These are phyloP conservation scores for Centruroides sculpturatus DNA, from an alignment of 1,140 invertebrate species.

Conservation along the genomic window DNA sequence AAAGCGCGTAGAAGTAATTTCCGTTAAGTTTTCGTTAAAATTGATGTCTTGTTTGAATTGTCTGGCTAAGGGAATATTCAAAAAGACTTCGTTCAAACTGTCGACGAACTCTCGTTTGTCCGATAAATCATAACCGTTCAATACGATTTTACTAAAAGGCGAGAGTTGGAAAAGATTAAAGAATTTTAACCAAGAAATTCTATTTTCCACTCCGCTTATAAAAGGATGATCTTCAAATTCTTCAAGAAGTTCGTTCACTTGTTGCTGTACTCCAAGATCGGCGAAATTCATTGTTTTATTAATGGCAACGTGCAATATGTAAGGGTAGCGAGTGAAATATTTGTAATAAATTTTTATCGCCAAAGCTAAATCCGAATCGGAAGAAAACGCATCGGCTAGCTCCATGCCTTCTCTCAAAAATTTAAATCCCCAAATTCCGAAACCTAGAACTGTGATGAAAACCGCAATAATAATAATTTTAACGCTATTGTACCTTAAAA, in stretches of 20 bases:
- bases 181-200: conserved; percentile 76
- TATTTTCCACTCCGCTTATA: conserved; percentile 53
- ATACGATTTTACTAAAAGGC: conserved; percentile 45
- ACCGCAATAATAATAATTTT: conserved; percentile 59
- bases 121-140: conserved; percentile 51
- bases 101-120: conserved; percentile 55
- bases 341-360: conserved; percentile 76
- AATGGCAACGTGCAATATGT: conserved; percentile 72
- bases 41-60: conserved; percentile 64
- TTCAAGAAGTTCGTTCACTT: conserved; percentile 61
- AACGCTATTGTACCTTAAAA: conserved; percentile 57
- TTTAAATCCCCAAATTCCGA: conserved; percentile 72
- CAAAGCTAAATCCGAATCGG: conserved; percentile 72
- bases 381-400: conserved; percentile 61
- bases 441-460: conserved; percentile 62
- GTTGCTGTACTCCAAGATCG: conserved; percentile 52
- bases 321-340: conserved; percentile 79
- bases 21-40: conserved; percentile 55
- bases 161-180: conserved; percentile 60
- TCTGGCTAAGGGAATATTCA: conserved; percentile 29
- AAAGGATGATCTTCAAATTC: conserved; percentile 65
- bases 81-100: conserved; percentile 46
- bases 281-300: conserved; percentile 71
- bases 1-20: conserved; percentile 67
- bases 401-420: conserved; percentile 79